Evolutionary conservation across 1,140 invertebrate genomes (phyloP).

Genomic region (Harpegnathos saltator): DNA sequence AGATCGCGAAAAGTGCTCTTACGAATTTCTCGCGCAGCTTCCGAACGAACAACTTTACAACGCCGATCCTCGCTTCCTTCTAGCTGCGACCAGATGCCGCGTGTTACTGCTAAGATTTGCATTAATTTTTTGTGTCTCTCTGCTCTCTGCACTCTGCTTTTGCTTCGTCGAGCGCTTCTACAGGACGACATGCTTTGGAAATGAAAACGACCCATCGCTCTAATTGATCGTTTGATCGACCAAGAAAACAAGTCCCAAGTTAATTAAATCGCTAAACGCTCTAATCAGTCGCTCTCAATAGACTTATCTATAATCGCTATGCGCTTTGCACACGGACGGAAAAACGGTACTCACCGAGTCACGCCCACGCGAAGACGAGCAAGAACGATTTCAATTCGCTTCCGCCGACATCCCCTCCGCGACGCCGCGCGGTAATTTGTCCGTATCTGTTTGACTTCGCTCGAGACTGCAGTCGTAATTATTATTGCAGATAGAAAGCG

Average conservation of each 20-base stretch:
- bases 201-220: too few relatives aligned
- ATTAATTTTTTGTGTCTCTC: too few relatives aligned
- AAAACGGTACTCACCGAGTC: slow-evolving; percentile 31
- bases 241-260: too few relatives aligned
- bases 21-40: background rate
- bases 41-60: background rate
- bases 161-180: too few relatives aligned
- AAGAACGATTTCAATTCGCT: slow-evolving; percentile 34
- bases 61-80: background rate
- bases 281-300: too few relatives aligned
- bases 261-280: too few relatives aligned
- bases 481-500: slow-evolving; percentile 54
- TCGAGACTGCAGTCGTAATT: slow-evolving; percentile 56
- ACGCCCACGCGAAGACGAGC: background rate
- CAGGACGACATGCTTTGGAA: too few relatives aligned
- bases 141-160: too few relatives aligned
- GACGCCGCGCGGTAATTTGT: slow-evolving; percentile 48
- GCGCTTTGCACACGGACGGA: background rate
- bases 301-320: background rate
- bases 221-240: too few relatives aligned
- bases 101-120: too few relatives aligned
- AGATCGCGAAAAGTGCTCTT: background rate
- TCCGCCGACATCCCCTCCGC: background rate
- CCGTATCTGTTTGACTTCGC: slow-evolving; percentile 59
- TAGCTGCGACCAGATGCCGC: background rate